Conservation (phyloP, 2,113 vertebrate genomes). For the Acrocephalus arundinaceus region DNA sequence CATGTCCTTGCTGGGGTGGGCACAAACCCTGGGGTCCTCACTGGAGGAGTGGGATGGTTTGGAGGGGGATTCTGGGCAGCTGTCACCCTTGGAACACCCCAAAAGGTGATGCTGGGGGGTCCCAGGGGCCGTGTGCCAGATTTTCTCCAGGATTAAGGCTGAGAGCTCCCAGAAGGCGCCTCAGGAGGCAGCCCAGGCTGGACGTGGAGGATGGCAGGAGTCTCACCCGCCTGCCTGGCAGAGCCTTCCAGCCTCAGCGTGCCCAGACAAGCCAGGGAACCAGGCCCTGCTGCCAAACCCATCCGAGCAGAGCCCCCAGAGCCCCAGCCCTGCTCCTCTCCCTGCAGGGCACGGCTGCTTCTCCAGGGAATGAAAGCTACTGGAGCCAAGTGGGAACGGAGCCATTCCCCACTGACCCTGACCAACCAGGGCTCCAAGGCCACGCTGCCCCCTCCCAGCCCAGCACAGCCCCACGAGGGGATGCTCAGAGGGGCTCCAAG, state of each 20-base stretch:
- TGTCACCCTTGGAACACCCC: neutral
- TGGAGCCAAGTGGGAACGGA: fast-evolving
- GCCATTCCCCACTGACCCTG: neutral
- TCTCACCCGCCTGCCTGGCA: neutral
- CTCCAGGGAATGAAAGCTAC: neutral
- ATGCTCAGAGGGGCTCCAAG: neutral
- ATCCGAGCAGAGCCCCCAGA: neutral
- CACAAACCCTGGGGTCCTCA: neutral
- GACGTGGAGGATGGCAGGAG: fast-evolving
- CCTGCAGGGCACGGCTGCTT: neutral
- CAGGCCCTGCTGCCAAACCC: slow-evolving; percentile 1
- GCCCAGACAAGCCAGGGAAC: neutral
- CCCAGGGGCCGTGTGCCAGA: fast-evolving
- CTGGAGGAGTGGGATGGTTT: neutral
- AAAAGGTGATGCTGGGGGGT: neutral
- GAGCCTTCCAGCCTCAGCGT: slow-evolving; percentile 14
- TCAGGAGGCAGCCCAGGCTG: neutral
- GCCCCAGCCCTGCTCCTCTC: neutral
- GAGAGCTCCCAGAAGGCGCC: neutral
- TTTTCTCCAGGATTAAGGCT: neutral
- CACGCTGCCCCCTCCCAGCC: neutral
- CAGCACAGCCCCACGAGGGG: fast-evolving
- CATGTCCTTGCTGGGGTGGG: neutral
- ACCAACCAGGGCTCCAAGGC: neutral
- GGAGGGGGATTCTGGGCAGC: neutral